Evolutionary conservation across 2,113 vertebrate genomes (phyloP).

Genomic region (Leptocoma aspasia): DNA sequence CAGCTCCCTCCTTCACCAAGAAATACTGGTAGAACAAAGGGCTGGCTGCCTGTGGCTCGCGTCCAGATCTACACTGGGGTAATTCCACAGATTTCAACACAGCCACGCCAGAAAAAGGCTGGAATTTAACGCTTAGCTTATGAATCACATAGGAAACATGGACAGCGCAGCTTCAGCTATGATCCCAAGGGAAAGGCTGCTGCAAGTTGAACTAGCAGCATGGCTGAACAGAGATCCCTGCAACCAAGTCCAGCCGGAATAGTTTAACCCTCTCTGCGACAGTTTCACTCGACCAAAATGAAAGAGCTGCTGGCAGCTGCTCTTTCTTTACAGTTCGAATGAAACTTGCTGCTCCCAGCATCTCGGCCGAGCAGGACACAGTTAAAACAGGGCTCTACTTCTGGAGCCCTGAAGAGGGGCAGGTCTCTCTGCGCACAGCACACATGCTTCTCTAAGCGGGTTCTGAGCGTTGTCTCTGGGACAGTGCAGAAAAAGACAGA

Average conservation of each 20-base stretch:
- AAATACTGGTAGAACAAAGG: slow-evolving; percentile 3
- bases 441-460: neutral
- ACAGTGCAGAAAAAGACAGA: neutral
- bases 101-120: slow-evolving; percentile 29
- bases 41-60: neutral
- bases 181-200: slow-evolving; percentile 23
- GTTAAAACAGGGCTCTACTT: neutral
- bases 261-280: neutral
- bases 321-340: neutral
- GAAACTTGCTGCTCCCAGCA: neutral
- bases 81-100: slow-evolving; percentile 54
- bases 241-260: neutral
- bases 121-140: slow-evolving; percentile 32
- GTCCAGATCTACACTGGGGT: slow-evolving; percentile 2
- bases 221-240: neutral
- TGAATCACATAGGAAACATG: slow-evolving; percentile 53
- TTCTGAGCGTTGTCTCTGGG: neutral
- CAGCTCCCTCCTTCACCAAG: neutral
- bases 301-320: neutral
- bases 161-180: neutral
- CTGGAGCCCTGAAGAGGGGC: neutral
- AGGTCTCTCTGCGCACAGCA: neutral
- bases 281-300: neutral
- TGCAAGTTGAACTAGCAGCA: neutral
- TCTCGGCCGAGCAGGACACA: neutral